Conservation (phyloP, 2,888 invertebrate genomes). For the Octonoba sinensis region DNA sequence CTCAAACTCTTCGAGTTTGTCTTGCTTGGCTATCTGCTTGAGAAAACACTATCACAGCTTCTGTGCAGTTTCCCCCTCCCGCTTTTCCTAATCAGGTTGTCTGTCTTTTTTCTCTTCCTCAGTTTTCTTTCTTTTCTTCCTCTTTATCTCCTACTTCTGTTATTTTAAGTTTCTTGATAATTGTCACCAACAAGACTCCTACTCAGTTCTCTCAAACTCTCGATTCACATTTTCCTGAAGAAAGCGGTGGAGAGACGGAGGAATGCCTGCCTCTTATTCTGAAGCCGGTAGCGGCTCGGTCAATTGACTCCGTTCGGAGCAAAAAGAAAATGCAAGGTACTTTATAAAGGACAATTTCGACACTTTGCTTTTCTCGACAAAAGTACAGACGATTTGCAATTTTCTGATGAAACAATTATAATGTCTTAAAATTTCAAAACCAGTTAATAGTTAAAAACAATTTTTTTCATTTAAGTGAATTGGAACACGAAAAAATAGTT, state of each 20-base stretch:
- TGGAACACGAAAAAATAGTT: too few relatives aligned
- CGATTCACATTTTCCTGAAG: neutral
- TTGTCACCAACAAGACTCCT: slow-evolving; percentile 52
- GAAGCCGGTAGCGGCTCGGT: too few relatives aligned
- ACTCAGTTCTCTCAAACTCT: neutral
- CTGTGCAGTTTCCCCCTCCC: slow-evolving; percentile 27
- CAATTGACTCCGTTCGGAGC: too few relatives aligned
- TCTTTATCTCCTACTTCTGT: slow-evolving; percentile 56
- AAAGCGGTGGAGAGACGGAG: neutral
- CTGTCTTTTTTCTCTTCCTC: slow-evolving; percentile 34
- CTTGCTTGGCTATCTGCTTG: slow-evolving; percentile 59
- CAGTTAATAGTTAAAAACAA: too few relatives aligned
- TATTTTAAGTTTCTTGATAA: slow-evolving; percentile 64
- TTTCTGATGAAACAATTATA: too few relatives aligned
- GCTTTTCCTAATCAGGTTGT: slow-evolving; percentile 60
- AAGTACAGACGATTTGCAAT: too few relatives aligned
- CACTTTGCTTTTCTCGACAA: too few relatives aligned
- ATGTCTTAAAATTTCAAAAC: too few relatives aligned
- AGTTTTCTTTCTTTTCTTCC: neutral
- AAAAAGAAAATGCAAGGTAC: too few relatives aligned
- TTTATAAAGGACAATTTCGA: too few relatives aligned
- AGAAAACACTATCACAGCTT: slow-evolving; percentile 60
- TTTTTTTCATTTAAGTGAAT: too few relatives aligned
- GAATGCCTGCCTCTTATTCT: neutral
- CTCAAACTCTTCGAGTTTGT: slow-evolving; percentile 35